Base-by-base conservation (phyloP, 1,140 invertebrate genomes). In the Lysiphlebus fabarum region DNA sequence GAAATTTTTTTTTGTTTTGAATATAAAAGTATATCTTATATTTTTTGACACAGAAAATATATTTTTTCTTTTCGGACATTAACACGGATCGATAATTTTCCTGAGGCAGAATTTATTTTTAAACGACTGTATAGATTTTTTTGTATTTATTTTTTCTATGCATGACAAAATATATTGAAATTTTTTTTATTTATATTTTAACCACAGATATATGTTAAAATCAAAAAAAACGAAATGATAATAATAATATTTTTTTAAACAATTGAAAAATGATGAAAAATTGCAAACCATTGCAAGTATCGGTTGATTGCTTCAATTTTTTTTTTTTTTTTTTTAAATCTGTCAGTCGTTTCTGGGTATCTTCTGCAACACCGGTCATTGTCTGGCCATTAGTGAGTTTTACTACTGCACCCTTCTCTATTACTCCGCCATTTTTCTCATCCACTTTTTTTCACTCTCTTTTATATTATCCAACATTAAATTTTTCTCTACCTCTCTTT, bases 301-400 rank as follows among this genome's bases (percentile, higher is more conserved):
- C 38, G 34, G 34, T 51, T 6, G 34, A 38, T 38, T 14, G 17
- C 38, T 38, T 37, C 36, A 34, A 38, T 50, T n/a, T 41, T 57
- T 53, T 59, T 59, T 55, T 54, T 2, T 17, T 10, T 50, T 48
- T 40, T 49, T 43, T 38, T 6, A 9, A 33, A 37, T 33, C 38
- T 6, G 9, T 34, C 43, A 34, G 45, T 34, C 45, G 37, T 41
- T 37, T 53, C 51, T 51, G 49, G 49, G 34, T 51, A 51, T 11
- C 36, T 51, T 51, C 48, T 44, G 48, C 57, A 50, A 59, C 53
- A 37, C 51, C 53, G 64, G 51, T 59, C 64, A 57, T 65, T 67
- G 66, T 65, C 62, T 59, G 64, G 61, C 64, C 66, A 67, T 67
- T 67, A 67, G 62, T 56, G 66, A 43, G 47, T 51, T 44, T 50